A percentile compares a stretch with the other conserved stretches of the same genome.
Evolutionary conservation across 2,797 vertebrate genomes (phyloP).

Genomic region (Micropoecilia bifurca): DNA sequence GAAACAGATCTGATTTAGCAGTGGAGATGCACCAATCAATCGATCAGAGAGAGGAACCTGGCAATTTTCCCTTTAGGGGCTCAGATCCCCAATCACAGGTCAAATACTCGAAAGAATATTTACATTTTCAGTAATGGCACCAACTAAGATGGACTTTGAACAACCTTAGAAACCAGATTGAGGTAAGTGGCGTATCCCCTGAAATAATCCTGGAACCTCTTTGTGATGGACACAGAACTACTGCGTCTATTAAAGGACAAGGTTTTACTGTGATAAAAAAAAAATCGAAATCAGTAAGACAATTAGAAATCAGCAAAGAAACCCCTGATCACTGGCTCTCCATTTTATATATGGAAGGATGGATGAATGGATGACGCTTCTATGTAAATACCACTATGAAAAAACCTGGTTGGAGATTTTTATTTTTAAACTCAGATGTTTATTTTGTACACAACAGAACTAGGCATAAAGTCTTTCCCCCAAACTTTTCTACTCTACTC

Average conservation of each 20-base stretch:
- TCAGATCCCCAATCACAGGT: neutral
- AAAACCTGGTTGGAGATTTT: neutral
- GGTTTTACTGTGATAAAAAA: neutral
- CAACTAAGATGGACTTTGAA: neutral
- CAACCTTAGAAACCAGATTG: neutral
- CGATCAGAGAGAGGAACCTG: neutral
- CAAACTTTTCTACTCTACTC: neutral
- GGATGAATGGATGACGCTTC: neutral
- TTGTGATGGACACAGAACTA: neutral
- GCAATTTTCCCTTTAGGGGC: neutral
- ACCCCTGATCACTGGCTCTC: too few species aligned
- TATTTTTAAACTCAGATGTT: neutral
- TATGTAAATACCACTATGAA: neutral
- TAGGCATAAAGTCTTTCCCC: neutral
- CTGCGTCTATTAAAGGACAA: neutral
- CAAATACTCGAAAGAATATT: neutral
- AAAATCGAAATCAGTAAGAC: neutral
- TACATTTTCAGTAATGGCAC: neutral
- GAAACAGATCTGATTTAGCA: constrained; percentile 14
- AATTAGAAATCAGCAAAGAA: too few species aligned
- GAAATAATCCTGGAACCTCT: neutral
- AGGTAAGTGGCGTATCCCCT: neutral
- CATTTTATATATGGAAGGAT: neutral
- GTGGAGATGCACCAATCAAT: neutral
- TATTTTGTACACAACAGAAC: neutral